Evolutionary conservation across 1,140 invertebrate genomes (phyloP), one percentile per base, ranked within the genome.

Genomic region (Steinernema feltiae): DNA sequence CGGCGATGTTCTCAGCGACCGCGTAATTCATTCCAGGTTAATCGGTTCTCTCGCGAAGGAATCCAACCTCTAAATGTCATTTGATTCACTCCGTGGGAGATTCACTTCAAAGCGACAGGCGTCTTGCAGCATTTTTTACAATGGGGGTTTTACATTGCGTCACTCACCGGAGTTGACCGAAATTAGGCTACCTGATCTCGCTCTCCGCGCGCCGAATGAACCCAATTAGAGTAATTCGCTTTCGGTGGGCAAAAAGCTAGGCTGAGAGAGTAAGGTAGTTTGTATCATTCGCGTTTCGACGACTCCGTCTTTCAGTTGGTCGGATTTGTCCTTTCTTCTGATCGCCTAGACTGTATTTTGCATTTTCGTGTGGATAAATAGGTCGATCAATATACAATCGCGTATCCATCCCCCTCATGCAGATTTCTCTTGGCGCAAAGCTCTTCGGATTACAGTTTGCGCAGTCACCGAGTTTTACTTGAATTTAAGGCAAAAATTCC

Each of bases 381-480:
- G 53, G 53, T 63, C 53, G 53, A 63, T 63, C 53, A 63, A 63
- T 63, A 63, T 46, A 63, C 53, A 27, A 63, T 63, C 53, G 53
- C 24, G 53, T 63, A 63, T 63, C 24, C 53, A n/a, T 63, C 53
- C 15, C 53, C 15, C 24, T 46, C 41, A 46, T 27, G 53, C 12
- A 63, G 53, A 63, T 63, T 27, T 63, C 53, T 63, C 53, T 27
- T 17, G 24, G 53, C 24, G 53, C 53, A 3, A 15, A 27, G 53
- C 53, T 63, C 53, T 21, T n/a, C 12, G 53, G 12, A 63, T 12
- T 63, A 27, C 12, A 27, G 15, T 3, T 27, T 63, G 24, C 41
- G 7, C 7, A 46, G 7, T 12, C 41, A 46, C 7, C 41, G 41
- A 12, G 41, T 12, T 46, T 46, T 46, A 7, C 41, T n/a, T n/a